Base-by-base conservation (phyloP, 2,888 invertebrate genomes). In the Aporophyla lueneburgensis region DNA sequence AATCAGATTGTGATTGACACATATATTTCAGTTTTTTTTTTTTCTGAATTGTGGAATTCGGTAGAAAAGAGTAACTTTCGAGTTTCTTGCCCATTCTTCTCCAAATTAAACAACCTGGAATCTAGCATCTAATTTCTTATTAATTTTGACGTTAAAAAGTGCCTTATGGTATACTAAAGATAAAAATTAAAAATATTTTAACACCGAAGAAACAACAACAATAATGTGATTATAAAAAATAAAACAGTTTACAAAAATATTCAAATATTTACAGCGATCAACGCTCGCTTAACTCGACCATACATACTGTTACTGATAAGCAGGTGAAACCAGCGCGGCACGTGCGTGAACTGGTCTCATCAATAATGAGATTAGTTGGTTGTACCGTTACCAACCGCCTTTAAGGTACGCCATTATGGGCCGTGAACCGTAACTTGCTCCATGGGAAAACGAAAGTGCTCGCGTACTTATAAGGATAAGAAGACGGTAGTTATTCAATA, bases 381-480 rank as follows among this genome's bases (percentile, higher is more conserved):
- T 33, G 59, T 83, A 61, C 86, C 78, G 86, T 86, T 86, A 71
- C 49, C 14, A 27, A 65, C 71, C 59, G 71, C 49, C 68, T 69
- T 71, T 65, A 59, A 68, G 63, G 68, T 43, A 71, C 46, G 56
- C n/a, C 49, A 69, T 66, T 56, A 33, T 69, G 33, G 27, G 67
- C 51, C 12, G 49, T 33, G 67, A 16, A 54, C 63, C 24, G 43
- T 21, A 46, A 46, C 43, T 46, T 46, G 58, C 7, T 21, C 33
- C 59, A 59, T 54, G 62, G 49, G 71, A 74, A 83, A 83, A 71
- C 46, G 86, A 83, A 83, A 83, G 83, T 83, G 65, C 49, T 65
- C 33, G 21, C 12, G 27, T 69, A 53, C 71, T 62, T 81, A 62
- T 67, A 81, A 54, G 78, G 83, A 27, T 24, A 56, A 46, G 51